Conservation (phyloP, 2,113 vertebrate species). For the Stigmatopora nigra region DNA sequence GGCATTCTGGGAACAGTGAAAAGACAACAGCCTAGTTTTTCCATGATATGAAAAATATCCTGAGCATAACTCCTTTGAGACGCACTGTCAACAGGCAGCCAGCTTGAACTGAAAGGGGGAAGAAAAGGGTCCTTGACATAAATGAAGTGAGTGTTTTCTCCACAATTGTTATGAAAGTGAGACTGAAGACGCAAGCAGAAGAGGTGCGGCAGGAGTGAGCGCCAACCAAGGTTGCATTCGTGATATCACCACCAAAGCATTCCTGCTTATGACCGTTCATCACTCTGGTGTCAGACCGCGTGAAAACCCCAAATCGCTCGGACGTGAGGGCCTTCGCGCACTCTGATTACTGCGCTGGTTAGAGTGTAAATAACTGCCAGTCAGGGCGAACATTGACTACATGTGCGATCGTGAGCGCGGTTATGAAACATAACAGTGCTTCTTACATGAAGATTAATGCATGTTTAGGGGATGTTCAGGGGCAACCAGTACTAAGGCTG, state of each 20-base stretch:
- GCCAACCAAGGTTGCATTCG: constrained; percentile 44
- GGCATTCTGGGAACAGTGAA: constrained; percentile 72
- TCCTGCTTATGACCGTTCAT: constrained; percentile 52
- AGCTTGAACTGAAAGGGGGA: constrained; percentile 64
- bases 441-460: constrained; percentile 33
- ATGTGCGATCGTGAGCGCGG: constrained; percentile 32
- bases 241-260: constrained; percentile 61
- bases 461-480: constrained; percentile 21
- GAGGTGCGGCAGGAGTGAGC: constrained; percentile 14
- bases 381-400: constrained; percentile 50
- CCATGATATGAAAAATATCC: constrained; percentile 71
- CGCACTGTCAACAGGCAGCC: constrained; percentile 68
- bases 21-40: constrained; percentile 68
- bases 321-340: constrained; percentile 55
- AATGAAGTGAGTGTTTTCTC: constrained; percentile 55
- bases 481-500: constrained; percentile 18
- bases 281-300: constrained; percentile 47
- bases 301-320: constrained; percentile 40
- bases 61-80: constrained; percentile 71
- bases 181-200: constrained; percentile 8
- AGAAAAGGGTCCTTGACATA: constrained; percentile 59
- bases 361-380: constrained; percentile 48
- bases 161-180: constrained; percentile 34
- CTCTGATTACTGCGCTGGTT: constrained; percentile 47
- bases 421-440: constrained; percentile 37